Base-by-base conservation (phyloP, 2,113 vertebrate species). In the Thermophis baileyi region DNA sequence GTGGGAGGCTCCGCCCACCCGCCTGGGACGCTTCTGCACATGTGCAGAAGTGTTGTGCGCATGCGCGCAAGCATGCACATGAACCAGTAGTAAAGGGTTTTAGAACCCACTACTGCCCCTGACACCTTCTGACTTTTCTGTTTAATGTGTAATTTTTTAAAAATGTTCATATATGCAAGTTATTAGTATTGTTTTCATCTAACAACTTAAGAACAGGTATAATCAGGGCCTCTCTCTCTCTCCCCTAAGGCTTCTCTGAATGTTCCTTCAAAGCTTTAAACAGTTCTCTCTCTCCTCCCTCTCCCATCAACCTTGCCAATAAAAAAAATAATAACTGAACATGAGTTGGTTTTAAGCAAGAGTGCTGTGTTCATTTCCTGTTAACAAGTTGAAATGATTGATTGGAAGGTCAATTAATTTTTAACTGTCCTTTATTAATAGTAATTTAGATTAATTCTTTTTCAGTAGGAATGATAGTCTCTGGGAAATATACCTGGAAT, bases 301-400 rank as follows among this genome's bases (percentile, higher is more conserved):
- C 55, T 25, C n/a, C 46, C n/a, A n/a, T 11, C 40, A 14, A 54
- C 1, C 30, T 51, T 50, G 30, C 91, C 85, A 44, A 54, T 89
- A 90, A 89, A 74, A 12, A 90, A 60, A 54, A 54, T 47, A n/a
- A 92, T 30, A 92, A 30, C 88, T 40, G 57, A 55, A 81, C 55
- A 27, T 4, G 50, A 57, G 24, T 22, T 44, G 30, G 25, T 47
- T 85, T 89, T n/a, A 57, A 95, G 94, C 94, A 89, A 87, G 94
- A 94, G 94, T 94, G 94, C 95, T 93, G 92, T 30, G 27, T 96
- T 97, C 96, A 96, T 97, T 96, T 96, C 96, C 97, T 97, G 96
- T 97, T 97, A 97, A 97, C 96, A 97, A 97, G 97, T 95, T 95
- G 96, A 97, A 97, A 96, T 96, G 97, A 97, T 96, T 96, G 96